Evolutionary conservation across 2,113 vertebrate species (phyloP).

Genomic region (Phalacrocorax pelagicus): DNA sequence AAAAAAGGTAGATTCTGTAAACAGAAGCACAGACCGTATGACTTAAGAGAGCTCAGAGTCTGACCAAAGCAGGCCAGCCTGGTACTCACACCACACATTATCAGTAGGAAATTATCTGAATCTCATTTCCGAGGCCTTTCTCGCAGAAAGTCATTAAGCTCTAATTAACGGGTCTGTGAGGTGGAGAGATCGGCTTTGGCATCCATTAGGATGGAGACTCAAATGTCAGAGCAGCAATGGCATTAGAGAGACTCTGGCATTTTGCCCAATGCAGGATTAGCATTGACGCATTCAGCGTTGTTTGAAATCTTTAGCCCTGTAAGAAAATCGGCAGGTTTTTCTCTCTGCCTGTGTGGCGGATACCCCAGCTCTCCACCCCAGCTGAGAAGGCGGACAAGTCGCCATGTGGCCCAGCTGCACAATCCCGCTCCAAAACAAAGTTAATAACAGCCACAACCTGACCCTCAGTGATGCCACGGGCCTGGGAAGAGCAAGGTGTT

Average conservation of each 20-base stretch:
- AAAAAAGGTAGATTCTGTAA: neutral
- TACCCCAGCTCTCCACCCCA: neutral
- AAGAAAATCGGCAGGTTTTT: conserved; percentile 33
- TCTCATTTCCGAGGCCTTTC: conserved; percentile 55
- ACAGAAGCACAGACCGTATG: neutral
- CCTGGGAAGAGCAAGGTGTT: neutral
- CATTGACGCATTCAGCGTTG: neutral
- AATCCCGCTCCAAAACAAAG: neutral
- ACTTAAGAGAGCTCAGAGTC: neutral
- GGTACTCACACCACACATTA: neutral
- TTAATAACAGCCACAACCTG: neutral
- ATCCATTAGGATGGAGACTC: conserved; percentile 49
- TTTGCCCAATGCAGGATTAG: conserved; percentile 7
- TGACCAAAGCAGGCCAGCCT: neutral
- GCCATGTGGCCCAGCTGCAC: neutral
- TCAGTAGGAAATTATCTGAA: conserved; percentile 51
- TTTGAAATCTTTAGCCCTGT: conserved; percentile 3
- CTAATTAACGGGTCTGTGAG: conserved; percentile 60
- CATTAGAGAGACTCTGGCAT: conserved; percentile 42
- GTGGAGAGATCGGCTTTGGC: conserved; percentile 22
- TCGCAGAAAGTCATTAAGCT: conserved; percentile 51
- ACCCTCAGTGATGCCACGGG: neutral
- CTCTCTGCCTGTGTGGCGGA: neutral
- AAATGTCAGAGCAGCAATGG: conserved; percentile 38
- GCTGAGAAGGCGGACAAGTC: neutral